These are phyloP conservation scores for Hybos culiciformis DNA, from an alignment of 2,888 invertebrate genomes.

Conservation along the genomic window DNA sequence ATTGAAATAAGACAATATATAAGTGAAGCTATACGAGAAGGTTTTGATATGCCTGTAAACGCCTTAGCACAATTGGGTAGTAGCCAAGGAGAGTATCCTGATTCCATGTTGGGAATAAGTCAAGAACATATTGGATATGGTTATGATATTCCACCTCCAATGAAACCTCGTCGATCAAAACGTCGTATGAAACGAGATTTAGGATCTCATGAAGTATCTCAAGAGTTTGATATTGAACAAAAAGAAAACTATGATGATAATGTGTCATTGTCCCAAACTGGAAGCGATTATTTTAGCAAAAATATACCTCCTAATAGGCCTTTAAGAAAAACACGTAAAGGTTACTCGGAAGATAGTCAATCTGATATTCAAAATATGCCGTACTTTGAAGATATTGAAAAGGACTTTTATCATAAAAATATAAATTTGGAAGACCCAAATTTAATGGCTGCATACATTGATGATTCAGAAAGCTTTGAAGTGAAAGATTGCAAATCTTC, in stretches of 20 bases:
- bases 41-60: slow-evolving; percentile 51
- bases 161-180: slow-evolving; percentile 26
- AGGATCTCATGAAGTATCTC: slow-evolving; percentile 24
- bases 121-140: slow-evolving; percentile 23
- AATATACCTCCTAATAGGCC: slow-evolving; percentile 37
- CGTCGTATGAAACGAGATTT: slow-evolving; percentile 21
- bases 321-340: slow-evolving; percentile 38
- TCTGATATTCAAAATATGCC: slow-evolving; percentile 26
- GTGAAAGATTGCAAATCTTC: too few species aligned
- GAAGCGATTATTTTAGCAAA: slow-evolving; percentile 28
- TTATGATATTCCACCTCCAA: slow-evolving; percentile 33
- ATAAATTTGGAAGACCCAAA: slow-evolving; percentile 14
- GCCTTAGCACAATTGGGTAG: slow-evolving; percentile 48
- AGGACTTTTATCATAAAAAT: slow-evolving; percentile 24
- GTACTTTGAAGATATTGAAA: slow-evolving; percentile 35
- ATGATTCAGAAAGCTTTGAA: slow-evolving; percentile 14
- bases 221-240: slow-evolving; percentile 25
- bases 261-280: slow-evolving; percentile 30
- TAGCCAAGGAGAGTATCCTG: slow-evolving; percentile 15
- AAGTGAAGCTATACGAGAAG: slow-evolving; percentile 66
- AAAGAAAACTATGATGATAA: slow-evolving; percentile 30
- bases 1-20: slow-evolving; percentile 65
- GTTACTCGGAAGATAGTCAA: slow-evolving; percentile 32
- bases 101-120: slow-evolving; percentile 14
- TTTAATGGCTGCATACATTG: slow-evolving; percentile 14